Base-by-base conservation (phyloP, 2,797 vertebrate genomes). In the Avahi laniger region DNA sequence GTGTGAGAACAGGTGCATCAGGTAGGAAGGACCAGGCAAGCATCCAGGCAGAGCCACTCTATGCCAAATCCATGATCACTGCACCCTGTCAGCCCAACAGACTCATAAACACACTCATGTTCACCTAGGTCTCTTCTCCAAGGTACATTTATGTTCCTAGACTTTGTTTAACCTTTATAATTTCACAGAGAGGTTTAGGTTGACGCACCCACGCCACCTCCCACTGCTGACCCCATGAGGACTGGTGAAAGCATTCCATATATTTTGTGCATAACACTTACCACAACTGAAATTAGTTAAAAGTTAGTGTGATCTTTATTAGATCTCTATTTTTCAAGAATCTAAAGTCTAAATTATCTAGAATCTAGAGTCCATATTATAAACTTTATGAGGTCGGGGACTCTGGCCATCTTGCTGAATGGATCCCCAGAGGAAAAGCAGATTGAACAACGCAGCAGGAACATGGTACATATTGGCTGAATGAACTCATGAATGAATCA, bases 401-500 rank as follows among this genome's bases (percentile, higher is more conserved):
- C 24, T 26, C 6, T 18, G 7, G 22, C 14, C 4, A 4, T 73
- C 54, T 65, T 26, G 0, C 22, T 20, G 18, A 8, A 67, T 15
- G 3, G 22, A 65, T 52, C 54, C 33, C 73, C 30, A 33, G 18
- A 63, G n/a, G 48, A 63, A 85, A 57, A 85, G 46, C 2, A 46
- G 18, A 75, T 0, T 2, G 38, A 35, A 57, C 12, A 48, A 30
- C 54, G 59, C 1, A 48, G 57, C 1, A 33, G 33, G 15, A 41
- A 20, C 2, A 7, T 0, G 3, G 41, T 2, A 4, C 4, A 0
- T 7, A 1, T 52, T n/a, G 83, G 18, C 4, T 20, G 30, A 76
- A 26, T 0, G 41, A 63, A 75, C 3, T 7, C 48, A 11, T 0
- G 17, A 35, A 3, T 3, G 4, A 65, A 3, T 20, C n/a, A 52